phyloP scores from a whole-genome alignment of 2,113 vertebrate genomes.

The Sorex fumeus region DNA sequence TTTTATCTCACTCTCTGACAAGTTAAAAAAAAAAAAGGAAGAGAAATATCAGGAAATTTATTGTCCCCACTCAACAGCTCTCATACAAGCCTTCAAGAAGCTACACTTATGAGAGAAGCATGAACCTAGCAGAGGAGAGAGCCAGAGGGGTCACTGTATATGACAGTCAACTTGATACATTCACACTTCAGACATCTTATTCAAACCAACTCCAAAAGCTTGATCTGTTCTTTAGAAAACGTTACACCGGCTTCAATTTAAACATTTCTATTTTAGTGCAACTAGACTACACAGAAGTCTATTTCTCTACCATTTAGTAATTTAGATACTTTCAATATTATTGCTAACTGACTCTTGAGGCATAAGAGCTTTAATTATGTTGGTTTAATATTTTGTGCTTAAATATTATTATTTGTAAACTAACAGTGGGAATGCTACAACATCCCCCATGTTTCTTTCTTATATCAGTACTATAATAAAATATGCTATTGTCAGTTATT shows the following conservation, averaged over 20 bases:
- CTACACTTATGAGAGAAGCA: conserved; percentile 12
- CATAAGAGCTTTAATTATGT: conserved; percentile 84
- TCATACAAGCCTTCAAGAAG: conserved; percentile 59
- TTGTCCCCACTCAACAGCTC: conserved; percentile 56
- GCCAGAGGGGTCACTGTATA: conserved; percentile 37
- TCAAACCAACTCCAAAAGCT: conserved; percentile 67
- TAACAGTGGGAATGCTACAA: conserved; percentile 78
- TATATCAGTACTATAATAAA: conserved; percentile 66
- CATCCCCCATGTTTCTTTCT: conserved; percentile 73
- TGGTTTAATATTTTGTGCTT: conserved; percentile 83
- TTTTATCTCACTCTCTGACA: conserved; percentile 8
- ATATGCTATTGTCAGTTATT: conserved; percentile 50
- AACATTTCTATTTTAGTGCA: conserved; percentile 74
- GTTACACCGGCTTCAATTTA: conserved; percentile 70
- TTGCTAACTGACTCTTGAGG: conserved; percentile 82
- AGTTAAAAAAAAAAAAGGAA: conserved; percentile 23
- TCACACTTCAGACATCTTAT: conserved; percentile 67
- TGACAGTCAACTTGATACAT: conserved; percentile 64
- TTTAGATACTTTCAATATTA: conserved; percentile 83
- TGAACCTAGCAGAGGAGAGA: conserved; percentile 57
- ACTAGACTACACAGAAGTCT: conserved; percentile 66
- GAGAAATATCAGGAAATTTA: conserved; percentile 78
- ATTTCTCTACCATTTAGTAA: conserved; percentile 81
- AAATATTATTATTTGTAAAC: conserved; percentile 85
- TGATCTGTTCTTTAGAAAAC: conserved; percentile 74